Evolutionary conservation across 2,113 vertebrate genomes (phyloP), one percentile per base, ranked within the genome.

Genomic region (Lontra canadensis): DNA sequence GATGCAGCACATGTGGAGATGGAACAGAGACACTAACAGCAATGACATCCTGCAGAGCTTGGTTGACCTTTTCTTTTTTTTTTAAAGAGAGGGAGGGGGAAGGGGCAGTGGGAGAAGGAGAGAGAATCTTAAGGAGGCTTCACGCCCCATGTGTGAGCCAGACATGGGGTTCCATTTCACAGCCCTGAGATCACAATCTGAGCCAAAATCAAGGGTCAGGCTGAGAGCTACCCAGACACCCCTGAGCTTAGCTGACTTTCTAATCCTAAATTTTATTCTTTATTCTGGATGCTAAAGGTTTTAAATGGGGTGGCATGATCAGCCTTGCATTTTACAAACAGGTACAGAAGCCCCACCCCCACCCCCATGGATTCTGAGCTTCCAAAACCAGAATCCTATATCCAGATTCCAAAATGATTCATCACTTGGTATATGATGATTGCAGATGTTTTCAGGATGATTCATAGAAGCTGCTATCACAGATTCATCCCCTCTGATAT

Each of bases 401-500:
- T 49, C 55, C 42, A 57, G 47, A 87, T 96, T 93, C 73, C 44
- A 85, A 83, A 94, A 65, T 91, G 67, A 79, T 52, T 95, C 93
- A 5, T 42, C 61, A 67, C 3, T 12, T 71, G 44, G 26, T 39
- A 14, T 12, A 15, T 14, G 52, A 79, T 65, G 36, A 55, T 52
- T 18, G 14, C 29, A 36, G 6, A 80, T 95, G 90, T 80, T 76
- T 89, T 94, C 84, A 31, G 26, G 20, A 18, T 86, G 78, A 83
- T 74, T 88, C 73, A 18, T 4, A 93, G 84, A 85, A 79, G 71
- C 7, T 1, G 0, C 10, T 73, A 4, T 85, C 49, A 94, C 47
- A 92, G 39, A 69, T 34, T 59, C 42, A 92, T 7, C 18, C 52
- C 61, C 23, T 79, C 61, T 73, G 39, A 47, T 84, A 55, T 63